Percentiles rank a stretch among this genome's conserved stretches.
Evolutionary conservation across 2,797 vertebrate species (phyloP).

Genomic region (Gallinago solitaria): DNA sequence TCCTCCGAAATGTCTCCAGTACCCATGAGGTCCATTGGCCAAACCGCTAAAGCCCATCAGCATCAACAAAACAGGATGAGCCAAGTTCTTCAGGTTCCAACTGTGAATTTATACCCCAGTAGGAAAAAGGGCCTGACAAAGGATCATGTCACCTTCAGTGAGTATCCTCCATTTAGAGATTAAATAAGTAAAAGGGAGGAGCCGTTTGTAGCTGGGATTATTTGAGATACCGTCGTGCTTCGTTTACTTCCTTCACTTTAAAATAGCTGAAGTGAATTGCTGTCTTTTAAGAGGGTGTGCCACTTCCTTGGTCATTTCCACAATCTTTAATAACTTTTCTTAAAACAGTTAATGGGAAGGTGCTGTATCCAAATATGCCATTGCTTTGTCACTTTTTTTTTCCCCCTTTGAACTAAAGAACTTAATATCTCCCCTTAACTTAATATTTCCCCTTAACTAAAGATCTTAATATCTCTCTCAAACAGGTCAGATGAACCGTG

Average conservation of each 20-base stretch:
- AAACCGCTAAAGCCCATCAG: constrained; percentile 80
- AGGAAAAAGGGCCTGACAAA: constrained; percentile 89
- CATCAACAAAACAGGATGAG: constrained; percentile 90
- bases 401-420: neutral
- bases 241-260: neutral
- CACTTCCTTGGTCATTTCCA: neutral
- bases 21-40: constrained; percentile 85
- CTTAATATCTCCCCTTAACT: too few relatives aligned
- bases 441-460: neutral
- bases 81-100: constrained; percentile 91
- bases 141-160: constrained; percentile 83
- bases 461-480: neutral
- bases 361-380: neutral
- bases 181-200: neutral
- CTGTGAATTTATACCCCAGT: constrained; percentile 89
- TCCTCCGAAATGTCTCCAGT: constrained; percentile 91
- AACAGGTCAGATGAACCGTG: neutral
- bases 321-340: neutral
- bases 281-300: neutral
- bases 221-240: neutral
- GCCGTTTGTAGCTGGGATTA: neutral
- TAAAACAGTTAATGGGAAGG: neutral
- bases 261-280: neutral
- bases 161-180: constrained; percentile 62
- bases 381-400: neutral